Conservation (phyloP, 2,797 vertebrate genomes). For the Hipposideros larvatus region DNA sequence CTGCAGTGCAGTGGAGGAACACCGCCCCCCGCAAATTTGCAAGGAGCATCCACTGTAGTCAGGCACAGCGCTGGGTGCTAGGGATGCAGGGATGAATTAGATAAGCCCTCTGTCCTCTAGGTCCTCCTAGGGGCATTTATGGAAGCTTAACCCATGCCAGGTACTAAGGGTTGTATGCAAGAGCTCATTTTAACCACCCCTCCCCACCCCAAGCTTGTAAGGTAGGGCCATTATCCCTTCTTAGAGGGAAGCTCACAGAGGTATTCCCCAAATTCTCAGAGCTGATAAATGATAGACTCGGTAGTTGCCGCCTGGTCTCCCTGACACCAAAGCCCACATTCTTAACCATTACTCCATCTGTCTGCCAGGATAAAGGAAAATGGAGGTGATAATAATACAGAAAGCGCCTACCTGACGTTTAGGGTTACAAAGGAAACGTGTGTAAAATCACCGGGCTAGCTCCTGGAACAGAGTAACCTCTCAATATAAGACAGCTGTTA, state of each 20-base stretch:
- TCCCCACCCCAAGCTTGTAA: background rate
- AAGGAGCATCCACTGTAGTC: too few relatives aligned
- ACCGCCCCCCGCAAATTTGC: accelerated
- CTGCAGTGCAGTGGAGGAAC: background rate
- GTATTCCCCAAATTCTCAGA: background rate
- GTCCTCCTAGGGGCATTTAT: background rate
- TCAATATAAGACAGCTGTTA: background rate
- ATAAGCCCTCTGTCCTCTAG: background rate
- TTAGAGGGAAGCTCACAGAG: background rate
- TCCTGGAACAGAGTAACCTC: background rate
- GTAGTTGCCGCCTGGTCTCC: background rate
- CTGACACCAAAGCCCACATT: background rate
- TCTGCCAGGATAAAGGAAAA: background rate
- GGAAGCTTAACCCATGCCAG: background rate
- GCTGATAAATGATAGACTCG: background rate
- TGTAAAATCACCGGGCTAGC: background rate
- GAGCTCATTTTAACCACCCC: background rate
- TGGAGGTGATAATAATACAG: background rate
- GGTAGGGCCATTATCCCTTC: background rate
- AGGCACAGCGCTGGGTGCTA: background rate
- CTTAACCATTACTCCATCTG: background rate
- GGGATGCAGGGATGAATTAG: background rate
- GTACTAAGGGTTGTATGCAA: background rate
- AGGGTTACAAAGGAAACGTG: background rate
- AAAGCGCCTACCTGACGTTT: accelerated